Percentiles rank a stretch among this genome's conserved stretches.
These are phyloP conservation scores for Melopsittacus undulatus DNA, from an alignment of 2,797 vertebrate genomes.

Conservation along the genomic window DNA sequence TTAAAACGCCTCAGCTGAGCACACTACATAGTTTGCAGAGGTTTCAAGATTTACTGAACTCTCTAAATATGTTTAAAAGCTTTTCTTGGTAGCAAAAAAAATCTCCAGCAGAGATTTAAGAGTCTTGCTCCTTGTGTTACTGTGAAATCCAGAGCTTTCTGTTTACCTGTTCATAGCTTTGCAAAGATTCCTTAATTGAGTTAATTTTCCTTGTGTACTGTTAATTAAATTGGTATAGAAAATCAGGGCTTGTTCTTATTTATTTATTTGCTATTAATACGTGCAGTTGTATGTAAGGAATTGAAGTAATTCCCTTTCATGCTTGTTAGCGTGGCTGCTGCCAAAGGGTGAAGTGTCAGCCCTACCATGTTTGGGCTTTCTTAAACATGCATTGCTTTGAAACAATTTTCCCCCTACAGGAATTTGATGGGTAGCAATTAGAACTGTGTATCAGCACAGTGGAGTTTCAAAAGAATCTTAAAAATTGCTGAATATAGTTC, in stretches of 20 bases:
- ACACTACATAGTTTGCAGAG: not conserved
- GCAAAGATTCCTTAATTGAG: not conserved
- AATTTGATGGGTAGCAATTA: constrained; percentile 31
- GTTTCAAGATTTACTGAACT: not conserved
- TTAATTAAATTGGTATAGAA: not conserved
- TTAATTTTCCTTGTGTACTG: not conserved
- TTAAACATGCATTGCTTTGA: not conserved
- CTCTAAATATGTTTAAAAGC: not conserved
- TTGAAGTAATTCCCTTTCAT: not conserved
- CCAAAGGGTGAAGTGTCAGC: not conserved
- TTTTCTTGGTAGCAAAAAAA: not conserved
- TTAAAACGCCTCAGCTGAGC: not conserved
- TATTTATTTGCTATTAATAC: constrained; percentile 16
- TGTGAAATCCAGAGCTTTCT: not conserved
- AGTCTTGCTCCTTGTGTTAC: not conserved
- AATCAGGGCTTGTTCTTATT: not conserved
- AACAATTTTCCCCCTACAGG: not conserved
- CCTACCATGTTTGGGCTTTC: not conserved
- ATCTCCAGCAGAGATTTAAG: not conserved
- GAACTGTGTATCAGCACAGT: not conserved
- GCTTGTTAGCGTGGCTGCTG: not conserved
- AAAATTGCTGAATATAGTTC: constrained; percentile 24
- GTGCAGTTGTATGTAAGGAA: not conserved
- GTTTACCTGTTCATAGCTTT: not conserved
- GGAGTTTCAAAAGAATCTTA: not conserved